A percentile compares a stretch with the other conserved stretches of the same genome.
These are phyloP conservation scores for Lasioglossum figueresi DNA, from an alignment of 2,888 invertebrate genomes.

Conservation along the genomic window DNA sequence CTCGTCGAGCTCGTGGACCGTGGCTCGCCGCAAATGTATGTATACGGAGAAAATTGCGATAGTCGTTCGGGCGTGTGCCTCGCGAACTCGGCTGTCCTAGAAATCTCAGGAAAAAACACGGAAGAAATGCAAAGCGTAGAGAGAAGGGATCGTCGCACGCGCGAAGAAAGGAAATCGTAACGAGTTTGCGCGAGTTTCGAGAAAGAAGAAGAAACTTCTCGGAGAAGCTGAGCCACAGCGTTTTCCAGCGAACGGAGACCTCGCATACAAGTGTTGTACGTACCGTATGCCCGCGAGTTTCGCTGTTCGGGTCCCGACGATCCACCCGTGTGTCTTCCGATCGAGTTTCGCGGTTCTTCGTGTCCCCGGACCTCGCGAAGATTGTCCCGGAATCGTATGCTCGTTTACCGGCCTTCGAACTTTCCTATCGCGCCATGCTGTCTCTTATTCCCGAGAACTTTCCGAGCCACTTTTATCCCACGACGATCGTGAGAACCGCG, in stretches of 20 bases:
- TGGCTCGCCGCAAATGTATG: neutral
- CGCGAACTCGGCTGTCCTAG: neutral
- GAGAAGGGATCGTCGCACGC: neutral
- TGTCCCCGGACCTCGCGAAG: constrained; percentile 26
- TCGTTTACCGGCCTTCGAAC: constrained; percentile 51
- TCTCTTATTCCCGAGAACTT: constrained; percentile 2
- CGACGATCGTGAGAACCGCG: neutral
- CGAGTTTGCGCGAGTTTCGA: constrained; percentile 43
- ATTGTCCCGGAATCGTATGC: constrained; percentile 47
- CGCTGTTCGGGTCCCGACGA: constrained; percentile 7
- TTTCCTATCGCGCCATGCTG: constrained; percentile 22
- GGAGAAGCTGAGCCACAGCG: neutral
- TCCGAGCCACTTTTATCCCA: neutral
- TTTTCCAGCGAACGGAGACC: neutral
- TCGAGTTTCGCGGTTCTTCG: constrained; percentile 40
- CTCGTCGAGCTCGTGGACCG: neutral
- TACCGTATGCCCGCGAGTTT: neutral
- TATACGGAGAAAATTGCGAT: constrained; percentile 18
- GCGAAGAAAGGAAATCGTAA: constrained; percentile 41
- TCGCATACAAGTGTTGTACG: neutral
- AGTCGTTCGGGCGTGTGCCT: neutral
- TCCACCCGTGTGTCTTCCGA: constrained; percentile 2
- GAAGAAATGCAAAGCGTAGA: neutral
- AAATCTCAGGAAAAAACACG: no score
- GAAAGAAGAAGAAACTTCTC: constrained; percentile 14